Base-by-base conservation (phyloP, 2,888 invertebrate species). In the Amiota communis region DNA sequence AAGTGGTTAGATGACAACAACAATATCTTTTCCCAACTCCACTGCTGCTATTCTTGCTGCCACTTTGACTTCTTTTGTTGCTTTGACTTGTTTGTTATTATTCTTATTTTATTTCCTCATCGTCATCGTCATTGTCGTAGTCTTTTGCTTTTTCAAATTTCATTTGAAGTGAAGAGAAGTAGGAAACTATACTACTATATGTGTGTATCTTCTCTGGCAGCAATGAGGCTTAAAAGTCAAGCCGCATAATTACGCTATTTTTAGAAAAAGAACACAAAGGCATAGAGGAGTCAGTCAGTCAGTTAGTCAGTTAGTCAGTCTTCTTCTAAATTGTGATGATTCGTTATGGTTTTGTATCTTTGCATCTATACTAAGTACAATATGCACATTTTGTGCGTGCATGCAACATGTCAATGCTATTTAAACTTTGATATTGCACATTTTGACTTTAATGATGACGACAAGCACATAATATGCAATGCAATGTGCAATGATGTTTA, bases 201-300 rank as follows among this genome's bases (percentile, higher is more conserved):
- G 23, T 23, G 2, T 36, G 36, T 36, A 36, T 36, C 36, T 36
- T 36, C 8, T 36, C 8, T 23, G 1, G 23, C 23, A 15, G 57
- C 57, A 57, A 57, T 57, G 57, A 57, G 13, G 67, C 67, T 49
- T 68, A 53, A 68, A 68, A 68, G 20, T 53, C 15, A 68, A 68
- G 67, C 67, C 51, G 67, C 51, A 68, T 68, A 68, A 53, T 68
- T 12, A 51, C 13, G 46, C 64, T 47, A 15, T 47, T 59, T 59
- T 59, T 59, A n/a, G 53, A n/a, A 9, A 53, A 9, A 6, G 53
- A n/a, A 15, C 53, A 10, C 53, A 15, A 53, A 9, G 3, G 11
- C 13, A 10, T 13, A 15, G 53, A 10, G n/a, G 53, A 36, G 36
- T 36, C 8, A 36, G 4, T 36, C 8, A 36, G 36, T 36, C 36